phyloP scores from a whole-genome alignment of 2,888 invertebrate genomes.

The Tolmerus cingulatus region DNA sequence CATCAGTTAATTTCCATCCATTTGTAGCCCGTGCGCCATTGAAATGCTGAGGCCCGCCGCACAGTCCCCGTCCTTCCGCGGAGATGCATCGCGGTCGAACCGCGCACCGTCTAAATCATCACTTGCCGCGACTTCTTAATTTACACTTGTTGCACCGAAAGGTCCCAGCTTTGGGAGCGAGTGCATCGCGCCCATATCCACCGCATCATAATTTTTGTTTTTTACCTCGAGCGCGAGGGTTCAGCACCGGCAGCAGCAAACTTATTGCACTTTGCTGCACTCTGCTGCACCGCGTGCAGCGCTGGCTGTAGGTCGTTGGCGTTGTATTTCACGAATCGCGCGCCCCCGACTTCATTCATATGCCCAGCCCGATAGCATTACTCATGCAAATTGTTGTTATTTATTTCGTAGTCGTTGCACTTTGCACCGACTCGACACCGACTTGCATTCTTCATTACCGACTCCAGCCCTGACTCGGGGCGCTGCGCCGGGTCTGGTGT shows the following conservation, averaged over 20 bases:
- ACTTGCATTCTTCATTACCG: not conserved
- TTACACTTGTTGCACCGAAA: not conserved
- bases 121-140: not conserved
- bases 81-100: not conserved
- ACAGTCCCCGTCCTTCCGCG: not conserved
- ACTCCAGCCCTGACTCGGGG: not conserved
- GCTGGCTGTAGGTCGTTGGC: constrained; percentile 34
- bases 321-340: constrained; percentile 21
- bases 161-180: not conserved
- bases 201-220: not conserved
- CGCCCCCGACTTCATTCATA: constrained; percentile 41
- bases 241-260: not conserved
- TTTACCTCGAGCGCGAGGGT: not conserved
- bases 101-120: not conserved
- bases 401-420: constrained; percentile 1
- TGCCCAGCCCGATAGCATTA: constrained; percentile 13
- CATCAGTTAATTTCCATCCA: not conserved
- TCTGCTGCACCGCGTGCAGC: not conserved
- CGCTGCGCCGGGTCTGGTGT: not conserved
- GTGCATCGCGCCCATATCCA: not conserved
- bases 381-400: constrained; percentile 22
- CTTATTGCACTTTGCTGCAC: not conserved
- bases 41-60: not conserved
- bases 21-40: not conserved
- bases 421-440: not conserved